Evolutionary conservation across 2,888 invertebrate species (phyloP), one percentile per base, ranked within the genome.

Genomic region (Tenthredo scrophulariae): DNA sequence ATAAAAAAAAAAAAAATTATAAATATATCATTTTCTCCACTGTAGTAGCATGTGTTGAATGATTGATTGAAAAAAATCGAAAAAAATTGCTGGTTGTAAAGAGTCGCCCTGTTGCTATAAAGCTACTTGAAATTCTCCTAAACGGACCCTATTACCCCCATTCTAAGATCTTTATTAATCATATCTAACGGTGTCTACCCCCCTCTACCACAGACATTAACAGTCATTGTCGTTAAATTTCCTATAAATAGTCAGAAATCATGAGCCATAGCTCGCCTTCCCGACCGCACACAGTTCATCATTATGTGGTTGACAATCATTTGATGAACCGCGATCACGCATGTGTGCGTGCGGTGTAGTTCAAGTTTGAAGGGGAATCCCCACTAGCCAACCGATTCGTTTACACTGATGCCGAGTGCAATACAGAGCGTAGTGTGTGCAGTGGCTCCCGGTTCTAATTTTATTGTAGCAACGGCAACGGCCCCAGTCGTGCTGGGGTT

Each of bases 81-180:
- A 7, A 72, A 2, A 18, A n/a, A 72, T n/a, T 13, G 7, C 9
- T 43, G 43, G 4, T 26, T 1, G 26, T 26, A n/a, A 29, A 40
- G 15, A 50, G 33, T 77, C 29, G 13, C 50, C 29, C 75, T 50
- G 50, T 50, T 33, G 29, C n/a, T 29, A 13, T 43, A 46, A 37
- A 26, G 33, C 50, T 6, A 77, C 77, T 54, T 54, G 33, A 77
- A 77, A 77, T 77, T 77, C 77, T 29, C 33, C 46, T 29, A n/a
- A 33, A 50, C 77, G 1, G 18, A 26, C 75, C 46, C 46, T 22
- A 37, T 33, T 33, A 26, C 74, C 75, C 75, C 46, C 22, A 6
- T 40, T 26, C 46, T 22, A 54, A 29, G 77, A 29, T 50, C 54
- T 18, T 77, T 77, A 77, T 77, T 77, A 77, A 50, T 77, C 77